phyloP scores from a whole-genome alignment of 2,888 invertebrate genomes.

The Panorpa germanica region DNA sequence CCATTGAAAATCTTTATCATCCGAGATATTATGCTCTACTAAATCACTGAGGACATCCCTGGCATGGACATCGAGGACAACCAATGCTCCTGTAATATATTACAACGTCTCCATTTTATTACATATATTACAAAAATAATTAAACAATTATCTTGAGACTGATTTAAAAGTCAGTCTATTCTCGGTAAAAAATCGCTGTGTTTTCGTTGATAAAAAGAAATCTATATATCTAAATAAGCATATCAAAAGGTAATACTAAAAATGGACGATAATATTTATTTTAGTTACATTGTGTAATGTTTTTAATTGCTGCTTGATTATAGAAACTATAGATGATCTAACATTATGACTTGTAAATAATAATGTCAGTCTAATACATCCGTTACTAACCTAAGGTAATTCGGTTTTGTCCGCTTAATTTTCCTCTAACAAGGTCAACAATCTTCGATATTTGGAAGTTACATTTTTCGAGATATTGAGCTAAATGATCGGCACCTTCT shows the following conservation, averaged over 20 bases:
- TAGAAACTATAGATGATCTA: too few relatives aligned
- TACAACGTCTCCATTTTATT: background rate
- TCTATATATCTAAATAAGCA: too few relatives aligned
- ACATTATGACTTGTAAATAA: too few relatives aligned
- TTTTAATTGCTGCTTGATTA: too few relatives aligned
- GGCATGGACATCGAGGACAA: constrained; percentile 85
- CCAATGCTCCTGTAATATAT: constrained; percentile 62
- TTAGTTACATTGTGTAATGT: too few relatives aligned
- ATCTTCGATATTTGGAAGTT: constrained; percentile 64
- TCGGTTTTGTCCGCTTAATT: constrained; percentile 66
- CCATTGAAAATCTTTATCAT: constrained; percentile 80
- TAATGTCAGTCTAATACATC: too few relatives aligned
- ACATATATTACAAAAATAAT: background rate
- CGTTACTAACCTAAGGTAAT: constrained; percentile 55
- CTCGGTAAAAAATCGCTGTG: too few relatives aligned
- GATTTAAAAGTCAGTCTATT: background rate
- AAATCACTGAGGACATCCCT: constrained; percentile 65
- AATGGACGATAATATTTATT: too few relatives aligned
- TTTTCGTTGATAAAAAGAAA: background rate
- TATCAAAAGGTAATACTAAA: too few relatives aligned
- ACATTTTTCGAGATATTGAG: constrained; percentile 46
- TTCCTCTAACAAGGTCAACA: constrained; percentile 73
- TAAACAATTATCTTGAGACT: background rate
- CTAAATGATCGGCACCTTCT: constrained; percentile 33
- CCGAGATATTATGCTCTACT: constrained; percentile 39